Percentiles rank a stretch among this genome's conserved stretches.
Conservation (phyloP, 2,888 invertebrate species). For the Pyrochroa serraticornis region DNA sequence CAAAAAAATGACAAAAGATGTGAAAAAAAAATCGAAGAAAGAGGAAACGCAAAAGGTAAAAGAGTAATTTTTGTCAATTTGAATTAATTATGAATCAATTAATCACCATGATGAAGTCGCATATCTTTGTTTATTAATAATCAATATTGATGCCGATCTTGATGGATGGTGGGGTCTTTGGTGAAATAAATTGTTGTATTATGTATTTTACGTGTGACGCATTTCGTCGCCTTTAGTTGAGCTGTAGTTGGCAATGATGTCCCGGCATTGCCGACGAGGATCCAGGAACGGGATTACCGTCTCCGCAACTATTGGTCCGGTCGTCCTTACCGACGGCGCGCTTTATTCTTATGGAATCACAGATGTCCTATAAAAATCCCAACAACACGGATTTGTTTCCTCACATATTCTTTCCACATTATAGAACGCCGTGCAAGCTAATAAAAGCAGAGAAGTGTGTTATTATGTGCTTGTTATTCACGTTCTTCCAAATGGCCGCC, state of each 20-base stretch:
- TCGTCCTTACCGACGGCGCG: conserved; percentile 48
- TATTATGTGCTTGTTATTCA: conserved; percentile 33
- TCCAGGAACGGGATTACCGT: conserved; percentile 44
- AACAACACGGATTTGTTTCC: conserved; percentile 54
- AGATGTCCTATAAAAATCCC: conserved; percentile 55
- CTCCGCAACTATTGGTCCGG: conserved; percentile 53
- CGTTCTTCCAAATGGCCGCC: conserved; percentile 9
- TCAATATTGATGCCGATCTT: no score
- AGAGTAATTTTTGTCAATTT: no score
- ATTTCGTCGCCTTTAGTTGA: conserved; percentile 33
- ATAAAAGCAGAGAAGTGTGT: conserved; percentile 36
- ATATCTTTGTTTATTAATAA: no score
- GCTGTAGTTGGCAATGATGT: conserved; percentile 39
- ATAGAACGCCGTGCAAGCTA: conserved; percentile 36
- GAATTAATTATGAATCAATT: no score
- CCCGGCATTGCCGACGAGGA: conserved; percentile 19
- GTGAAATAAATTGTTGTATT: no score
- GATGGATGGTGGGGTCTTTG: no score
- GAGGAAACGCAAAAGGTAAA: no score
- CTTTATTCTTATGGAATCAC: conserved; percentile 54
- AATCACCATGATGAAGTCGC: no score
- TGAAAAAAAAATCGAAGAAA: no score
- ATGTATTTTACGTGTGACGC: no score
- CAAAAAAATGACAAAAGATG: no score
- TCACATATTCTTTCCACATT: conserved; percentile 50